Base-by-base conservation (phyloP, 2,797 vertebrate genomes). In the Falco novaeseelandiae region DNA sequence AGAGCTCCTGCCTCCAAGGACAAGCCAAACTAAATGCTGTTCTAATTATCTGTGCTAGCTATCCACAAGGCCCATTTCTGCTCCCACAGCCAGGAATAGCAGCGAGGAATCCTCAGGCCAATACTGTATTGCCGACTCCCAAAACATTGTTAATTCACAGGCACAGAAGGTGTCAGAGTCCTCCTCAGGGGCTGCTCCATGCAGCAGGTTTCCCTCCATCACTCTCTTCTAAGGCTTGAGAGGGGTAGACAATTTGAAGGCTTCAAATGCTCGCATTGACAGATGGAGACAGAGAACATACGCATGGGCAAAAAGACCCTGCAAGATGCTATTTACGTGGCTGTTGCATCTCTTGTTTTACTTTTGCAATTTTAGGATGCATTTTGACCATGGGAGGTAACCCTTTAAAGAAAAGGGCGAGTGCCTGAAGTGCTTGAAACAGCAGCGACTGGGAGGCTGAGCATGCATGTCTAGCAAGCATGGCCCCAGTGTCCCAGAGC, bases 81-180 rank as follows among this genome's bases (percentile, higher is more conserved):
- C 94, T 96, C 85, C 95, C 85, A 52, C 72, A 96, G 96, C 96
- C 96, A 97, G 96, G 94, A 97, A 97, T 94, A 97, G 97, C 95
- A 97, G 93, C 67, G 2, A 96, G 96, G 91, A 94, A 97, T 95
- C 93, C 95, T 96, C 95, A 95, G 94, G 96, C 94, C 96, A 94
- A 96, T 94, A 89, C 59, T 93, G 82, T 42, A 4, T 6, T 5
- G 52, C 78, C 0, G 59, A 25, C 86, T 95, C 91, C 93, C 94
- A 4, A 86, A 90, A 44, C 57, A 49, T 55, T 2, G 36, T 38
- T 30, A 87, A 95, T 51, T 80, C 95, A 62, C 83, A 49, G 88
- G 83, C 94, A 63, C 77, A 29, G 88, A 18, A 91, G 94, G 91
- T 48, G 87, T 63, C 73, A 36, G 66, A 89, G 91, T 6, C 66